Base-by-base conservation (phyloP, 2,888 invertebrate genomes). In the Byasa hedistus region DNA sequence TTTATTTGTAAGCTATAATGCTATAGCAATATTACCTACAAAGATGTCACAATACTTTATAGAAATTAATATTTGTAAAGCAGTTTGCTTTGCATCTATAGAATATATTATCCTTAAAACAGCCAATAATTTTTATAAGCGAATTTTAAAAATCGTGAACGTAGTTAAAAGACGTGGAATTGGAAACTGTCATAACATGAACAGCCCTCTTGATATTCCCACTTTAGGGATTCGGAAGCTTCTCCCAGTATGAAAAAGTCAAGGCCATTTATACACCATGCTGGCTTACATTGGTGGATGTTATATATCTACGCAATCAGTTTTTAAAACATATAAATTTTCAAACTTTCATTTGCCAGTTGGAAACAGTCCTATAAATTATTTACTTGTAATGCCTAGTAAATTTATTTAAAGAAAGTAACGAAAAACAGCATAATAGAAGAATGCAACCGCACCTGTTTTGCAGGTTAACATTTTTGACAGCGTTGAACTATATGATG, bases 41-140 rank as follows among this genome's bases (percentile, higher is more conserved):
- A 77, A 81, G 82, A 79, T 87, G 87, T 81, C 84, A 81, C 83
- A 84, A 81, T 79, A 80, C 73, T 55, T 44, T 21, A 2, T 19
- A 1, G n/a, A 8, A n/a, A 48, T 48, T n/a, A 48, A 1, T n/a
- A 48, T 4, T 7, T n/a, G n/a, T 12, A 39, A 32, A 39, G 39
- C 15, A 1, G 15, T 39, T 39, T 39, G 39, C 39, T 39, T 39
- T 39, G 3, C 15, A 3, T 15, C 12, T 39, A 39, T 15, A 1
- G 15, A 39, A 39, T 39, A 39, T 39, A 39, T 12, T 15, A 39
- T 3, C 39, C 15, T 39, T 39, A 12, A 2, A 15, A 39, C 12
- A 39, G 15, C 12, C 12, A 15, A 39, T 15, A 39, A 15, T 2
- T 0, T 39, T 39, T 12, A 15, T 39, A 39, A 39, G 39, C 15